Base-by-base conservation (phyloP, 2,888 invertebrate genomes). In the Acrobasis repandana region DNA sequence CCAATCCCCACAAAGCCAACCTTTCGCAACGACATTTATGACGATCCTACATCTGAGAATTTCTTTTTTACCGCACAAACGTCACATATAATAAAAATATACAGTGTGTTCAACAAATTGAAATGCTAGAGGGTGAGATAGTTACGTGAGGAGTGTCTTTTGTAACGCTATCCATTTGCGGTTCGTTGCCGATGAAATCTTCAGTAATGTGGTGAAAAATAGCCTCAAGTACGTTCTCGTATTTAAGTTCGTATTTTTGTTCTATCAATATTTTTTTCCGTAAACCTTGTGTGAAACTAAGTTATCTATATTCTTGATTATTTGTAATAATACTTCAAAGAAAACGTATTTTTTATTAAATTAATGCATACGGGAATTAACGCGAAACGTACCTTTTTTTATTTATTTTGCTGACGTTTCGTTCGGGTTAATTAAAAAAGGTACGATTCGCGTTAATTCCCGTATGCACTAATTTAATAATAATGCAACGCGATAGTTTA, bases 11-110 rank as follows among this genome's bases (percentile, higher is more conserved):
- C 28, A 6, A 43, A 43, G 6, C 43, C 14, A 43, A 43, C 43
- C 43, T 43, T 75, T 72, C 60, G 70, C 65, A 69, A 68, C 67
- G 71, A 68, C 70, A 71, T 77, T 73, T 73, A 74, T 64, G 64
- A 70, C 75, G 64, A 65, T 54, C 60, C 68, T 64, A 69, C 66
- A 67, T 68, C 70, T 68, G 68, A 67, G 72, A 72, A 72, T 71
- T 69, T 72, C 59, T 61, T 63, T 66, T 65, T 65, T 65, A 67
- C 69, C 70, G 70, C 69, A 70, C 67, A 62, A 49, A 67, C 58
- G 70, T 70, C 74, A 59, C 47, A 61, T 61, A 60, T 67, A 65
- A 73, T 72, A 70, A 67, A 68, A 70, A 67, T 71, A 71, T 70
- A 70, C 64, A 66, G 50, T 33, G 63, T 67, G 63, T 68, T 58